Percentiles rank a stretch among this genome's conserved stretches.
Evolutionary conservation across 2,888 invertebrate species (phyloP).

Genomic region (Allygus modestus): DNA sequence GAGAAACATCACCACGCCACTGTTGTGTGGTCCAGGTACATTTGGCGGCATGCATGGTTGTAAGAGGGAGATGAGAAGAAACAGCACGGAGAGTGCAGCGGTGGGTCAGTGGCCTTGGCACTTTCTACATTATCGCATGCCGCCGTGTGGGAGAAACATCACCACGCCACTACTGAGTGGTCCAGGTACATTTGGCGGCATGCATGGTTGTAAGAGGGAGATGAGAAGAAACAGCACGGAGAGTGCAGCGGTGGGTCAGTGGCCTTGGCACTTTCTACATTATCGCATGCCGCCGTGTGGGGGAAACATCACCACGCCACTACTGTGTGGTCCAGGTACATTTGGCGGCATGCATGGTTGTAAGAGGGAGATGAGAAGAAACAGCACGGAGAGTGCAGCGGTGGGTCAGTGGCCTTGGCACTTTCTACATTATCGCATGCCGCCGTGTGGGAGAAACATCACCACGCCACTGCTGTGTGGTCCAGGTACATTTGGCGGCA

Average conservation of each 20-base stretch:
- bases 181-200: no score
- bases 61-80: neutral
- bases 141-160: conserved; percentile 16
- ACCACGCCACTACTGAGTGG: neutral
- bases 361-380: no score
- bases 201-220: no score
- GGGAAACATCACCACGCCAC: neutral
- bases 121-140: conserved; percentile 50
- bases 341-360: no score
- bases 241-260: conserved; percentile 17
- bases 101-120: conserved; percentile 48
- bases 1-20: no score
- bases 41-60: no score
- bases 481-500: no score
- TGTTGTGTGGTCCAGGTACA: no score
- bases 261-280: conserved; percentile 53
- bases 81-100: neutral
- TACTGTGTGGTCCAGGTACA: no score
- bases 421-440: conserved; percentile 40
- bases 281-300: conserved; percentile 37
- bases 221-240: neutral
- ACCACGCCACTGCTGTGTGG: no score
- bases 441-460: neutral
- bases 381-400: neutral
- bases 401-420: conserved; percentile 30